Evolutionary conservation across 2,888 invertebrate genomes (phyloP).

Genomic region (Metellina segmentata): DNA sequence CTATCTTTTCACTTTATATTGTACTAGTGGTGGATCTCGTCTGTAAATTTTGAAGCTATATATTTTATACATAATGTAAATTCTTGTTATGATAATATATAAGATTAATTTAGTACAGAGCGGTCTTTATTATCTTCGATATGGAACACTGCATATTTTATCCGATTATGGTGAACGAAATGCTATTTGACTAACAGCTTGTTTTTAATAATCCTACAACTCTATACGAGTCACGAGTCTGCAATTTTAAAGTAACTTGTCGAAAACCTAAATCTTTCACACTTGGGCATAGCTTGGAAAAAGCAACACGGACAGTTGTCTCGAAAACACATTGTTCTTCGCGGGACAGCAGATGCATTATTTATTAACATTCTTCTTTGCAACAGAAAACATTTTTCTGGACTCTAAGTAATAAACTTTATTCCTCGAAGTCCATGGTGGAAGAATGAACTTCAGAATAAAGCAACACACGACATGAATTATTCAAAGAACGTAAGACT

Average conservation of each 20-base stretch:
- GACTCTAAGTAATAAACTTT: constrained; percentile 8
- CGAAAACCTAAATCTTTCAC: background rate
- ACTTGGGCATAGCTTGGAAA: background rate
- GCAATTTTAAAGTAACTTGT: background rate
- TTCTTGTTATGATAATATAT: too few species aligned
- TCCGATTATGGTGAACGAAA: too few species aligned
- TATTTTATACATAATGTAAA: too few species aligned
- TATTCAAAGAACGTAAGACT: constrained; percentile 35
- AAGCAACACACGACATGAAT: constrained; percentile 23
- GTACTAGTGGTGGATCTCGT: too few species aligned
- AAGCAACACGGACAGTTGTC: background rate
- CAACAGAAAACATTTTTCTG: constrained; percentile 8
- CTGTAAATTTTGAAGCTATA: too few species aligned
- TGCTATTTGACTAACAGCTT: too few species aligned
- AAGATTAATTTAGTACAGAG: too few species aligned
- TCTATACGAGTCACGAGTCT: too few species aligned
- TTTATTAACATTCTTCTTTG: constrained; percentile 21
- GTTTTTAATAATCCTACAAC: too few species aligned
- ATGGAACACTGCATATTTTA: too few species aligned
- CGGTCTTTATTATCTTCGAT: too few species aligned
- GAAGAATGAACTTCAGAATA: constrained; percentile 9
- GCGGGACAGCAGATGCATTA: background rate
- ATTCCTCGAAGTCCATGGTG: constrained; percentile 1
- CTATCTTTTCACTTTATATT: too few species aligned
- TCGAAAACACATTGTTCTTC: background rate